phyloP scores from a whole-genome alignment of 2,888 invertebrate genomes.

The Leptinotarsa rubiginosa region DNA sequence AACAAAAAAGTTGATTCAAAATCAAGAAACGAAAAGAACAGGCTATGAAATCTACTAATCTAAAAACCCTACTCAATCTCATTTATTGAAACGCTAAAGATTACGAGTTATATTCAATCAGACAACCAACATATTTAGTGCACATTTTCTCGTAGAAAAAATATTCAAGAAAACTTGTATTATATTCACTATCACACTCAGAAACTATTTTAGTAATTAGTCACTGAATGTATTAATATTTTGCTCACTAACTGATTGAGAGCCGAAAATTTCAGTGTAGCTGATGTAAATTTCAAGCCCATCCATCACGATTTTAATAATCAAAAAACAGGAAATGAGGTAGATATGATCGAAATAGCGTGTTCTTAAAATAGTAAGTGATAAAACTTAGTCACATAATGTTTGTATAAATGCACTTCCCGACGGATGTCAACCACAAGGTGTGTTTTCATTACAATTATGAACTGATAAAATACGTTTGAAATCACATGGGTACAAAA shows the following conservation, averaged over 20 bases:
- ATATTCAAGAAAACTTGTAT: no score
- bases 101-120: no score
- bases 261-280: not conserved
- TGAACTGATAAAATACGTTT: not conserved
- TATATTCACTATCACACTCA: no score
- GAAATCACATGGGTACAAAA: not conserved
- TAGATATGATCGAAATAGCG: conserved; percentile 19
- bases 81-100: not conserved
- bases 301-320: conserved; percentile 17
- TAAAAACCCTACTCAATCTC: conserved; percentile 8
- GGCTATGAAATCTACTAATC: not conserved
- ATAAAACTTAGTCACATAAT: conserved; percentile 16
- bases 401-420: conserved; percentile 5
- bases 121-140: not conserved
- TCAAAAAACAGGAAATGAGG: conserved; percentile 24
- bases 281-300: not conserved
- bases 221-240: not conserved
- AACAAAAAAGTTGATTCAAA: no score
- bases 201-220: no score
- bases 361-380: conserved; percentile 20
- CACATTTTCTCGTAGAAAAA: no score
- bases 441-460: not conserved
- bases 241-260: not conserved
- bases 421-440: not conserved
- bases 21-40: not conserved